Evolutionary conservation across 2,888 invertebrate species (phyloP), one percentile per base, ranked within the genome.

Genomic region (Achlya flavicornis): DNA sequence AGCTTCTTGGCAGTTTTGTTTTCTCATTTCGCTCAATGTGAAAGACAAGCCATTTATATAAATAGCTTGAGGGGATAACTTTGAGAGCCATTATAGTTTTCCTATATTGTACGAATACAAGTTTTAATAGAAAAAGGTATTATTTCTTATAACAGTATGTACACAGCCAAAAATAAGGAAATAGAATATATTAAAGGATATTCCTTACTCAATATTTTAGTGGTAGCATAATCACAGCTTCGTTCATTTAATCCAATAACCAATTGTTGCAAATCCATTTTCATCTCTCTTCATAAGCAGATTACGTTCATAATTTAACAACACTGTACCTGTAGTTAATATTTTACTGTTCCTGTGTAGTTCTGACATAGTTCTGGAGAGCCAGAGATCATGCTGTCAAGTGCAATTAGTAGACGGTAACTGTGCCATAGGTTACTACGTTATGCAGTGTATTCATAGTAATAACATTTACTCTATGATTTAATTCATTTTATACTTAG

Each of bases 41-140:
- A 53, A 53, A 53, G 53, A 53, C 53, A 53, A 53, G 53, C 53
- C 19, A 53, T 53, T 53, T 53, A 53, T 53, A 19, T 53, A 53
- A 53, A 53, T 53, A 53, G 53, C 53, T 53, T 19, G 7, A 10
- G 14, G 53, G 53, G 53, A 53, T 53, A 53, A 19, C 19, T 19
- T 53, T 53, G 3, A 19, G 53, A 19, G 53, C 16, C n/a, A 53
- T 53, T 48, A 53, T 53, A 19, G 26, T 53, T 53, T 19, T 53
- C 8, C 53, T 19, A 53, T 10, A 19, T 53, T 53, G 53, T 10
- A 8, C 35, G 4, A 35, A 35, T 35, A 35, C 53, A 53, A 19
- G 19, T 53, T 53, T 19, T 53, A 19, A 53, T 53, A n/a, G 53
- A 10, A 19, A 53, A 53, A 19, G 19, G 6, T 53, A 53, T 53